Evolutionary conservation across 2,888 invertebrate genomes (phyloP), one percentile per base, ranked within the genome.

Genomic region (Chrysomela aeneicollis): DNA sequence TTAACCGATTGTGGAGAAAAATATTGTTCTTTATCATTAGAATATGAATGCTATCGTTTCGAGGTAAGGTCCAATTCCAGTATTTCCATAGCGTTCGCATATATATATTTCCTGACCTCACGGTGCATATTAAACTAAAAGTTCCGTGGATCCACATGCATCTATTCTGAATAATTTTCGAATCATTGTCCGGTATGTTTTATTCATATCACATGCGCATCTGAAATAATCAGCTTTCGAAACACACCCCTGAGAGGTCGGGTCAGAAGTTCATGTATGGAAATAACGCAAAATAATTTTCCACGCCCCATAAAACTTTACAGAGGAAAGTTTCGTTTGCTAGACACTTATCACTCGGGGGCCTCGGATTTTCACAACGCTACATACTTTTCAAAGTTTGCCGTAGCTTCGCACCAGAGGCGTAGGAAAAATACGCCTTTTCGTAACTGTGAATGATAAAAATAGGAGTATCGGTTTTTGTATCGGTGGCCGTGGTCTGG

Each of bases 311-410:
- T 62, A 62, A 62, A 62, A 62, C 42, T 57, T 52, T 46, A 55
- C 51, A 58, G 47, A 55, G 52, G 21, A 57, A 58, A 58, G 57
- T 58, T 62, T 51, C 35, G 37, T 62, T 58, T 57, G 51, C 62
- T 46, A 58, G 57, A 58, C 58, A 62, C 62, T 62, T 58, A 62
- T 62, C 62, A 53, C 52, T 58, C 51, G 57, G 42, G 61, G 42
- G 42, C 57, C 50, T 35, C 58, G 62, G 46, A 62, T 58, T 62
- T 62, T 62, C 52, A 54, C 50, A 17, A 42, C 12, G 61, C 55
- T 61, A 50, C 55, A 62, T 62, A 51, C 58, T 58, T 62, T 58
- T 58, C 30, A 52, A 58, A 62, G 42, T 42, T 35, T n/a, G 12
- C 15, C n/a, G 15, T 42, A 15, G n/a, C 8, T 42, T 3, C 4